A percentile compares a stretch with the other conserved stretches of the same genome.
phyloP scores from a whole-genome alignment of 2,113 vertebrate species.

The Marmota flaviventris region DNA sequence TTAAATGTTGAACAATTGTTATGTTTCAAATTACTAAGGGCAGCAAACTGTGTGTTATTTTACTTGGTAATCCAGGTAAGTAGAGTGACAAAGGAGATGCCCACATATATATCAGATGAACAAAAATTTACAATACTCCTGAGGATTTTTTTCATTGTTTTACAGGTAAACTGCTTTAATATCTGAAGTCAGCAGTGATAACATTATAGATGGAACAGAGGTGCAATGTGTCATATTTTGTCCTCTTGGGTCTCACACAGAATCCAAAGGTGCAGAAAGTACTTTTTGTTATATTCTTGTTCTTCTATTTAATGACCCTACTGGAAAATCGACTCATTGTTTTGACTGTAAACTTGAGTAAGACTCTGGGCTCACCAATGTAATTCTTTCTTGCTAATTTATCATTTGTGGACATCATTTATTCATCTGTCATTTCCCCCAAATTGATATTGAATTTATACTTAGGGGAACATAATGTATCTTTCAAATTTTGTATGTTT shows the following conservation, averaged over 20 bases:
- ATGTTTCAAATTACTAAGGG: neutral
- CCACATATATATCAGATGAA: no score
- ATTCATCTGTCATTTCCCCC: neutral
- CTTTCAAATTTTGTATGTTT: neutral
- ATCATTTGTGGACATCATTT: conserved; percentile 7
- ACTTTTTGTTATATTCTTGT: conserved; percentile 69
- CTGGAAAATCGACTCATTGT: conserved; percentile 71
- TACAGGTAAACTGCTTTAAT: neutral
- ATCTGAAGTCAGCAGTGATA: neutral
- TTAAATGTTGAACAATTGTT: neutral
- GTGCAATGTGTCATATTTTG: conserved; percentile 73
- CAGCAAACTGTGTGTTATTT: neutral
- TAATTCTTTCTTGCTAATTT: conserved; percentile 43
- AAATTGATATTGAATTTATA: conserved; percentile 8
- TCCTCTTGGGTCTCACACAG: conserved; percentile 74
- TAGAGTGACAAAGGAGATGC: neutral
- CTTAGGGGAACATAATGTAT: neutral
- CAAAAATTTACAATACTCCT: neutral
- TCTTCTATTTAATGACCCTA: conserved; percentile 61
- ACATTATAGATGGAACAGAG: neutral
- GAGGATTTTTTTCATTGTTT: neutral
- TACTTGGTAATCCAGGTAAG: neutral
- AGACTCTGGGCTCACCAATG: neutral
- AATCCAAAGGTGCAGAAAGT: conserved; percentile 54
- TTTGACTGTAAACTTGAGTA: neutral